Percentiles rank a stretch among this genome's conserved stretches.
These are phyloP conservation scores for Hydraecia micacea DNA, from an alignment of 2,888 invertebrate species.

Conservation along the genomic window DNA sequence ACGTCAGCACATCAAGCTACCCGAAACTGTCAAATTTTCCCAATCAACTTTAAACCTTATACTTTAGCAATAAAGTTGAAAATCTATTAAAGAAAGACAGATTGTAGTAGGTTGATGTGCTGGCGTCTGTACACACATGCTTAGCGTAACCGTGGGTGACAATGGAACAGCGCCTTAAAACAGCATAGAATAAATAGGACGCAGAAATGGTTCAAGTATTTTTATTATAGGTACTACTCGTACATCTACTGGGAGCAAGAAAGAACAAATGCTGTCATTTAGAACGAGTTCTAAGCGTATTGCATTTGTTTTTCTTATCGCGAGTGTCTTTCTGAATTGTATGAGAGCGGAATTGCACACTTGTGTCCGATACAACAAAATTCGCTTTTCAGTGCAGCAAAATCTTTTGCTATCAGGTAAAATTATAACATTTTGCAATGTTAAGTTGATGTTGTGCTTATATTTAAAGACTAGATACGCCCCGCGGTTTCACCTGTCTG, in stretches of 20 bases:
- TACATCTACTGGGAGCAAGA: not conserved
- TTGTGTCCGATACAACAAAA: not conserved
- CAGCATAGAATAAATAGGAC: not conserved
- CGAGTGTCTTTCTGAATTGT: not conserved
- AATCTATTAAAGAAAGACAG: too few relatives aligned
- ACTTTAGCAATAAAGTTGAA: too few relatives aligned
- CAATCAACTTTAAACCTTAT: too few relatives aligned
- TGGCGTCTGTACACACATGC: not conserved
- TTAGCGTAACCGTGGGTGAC: too few relatives aligned
- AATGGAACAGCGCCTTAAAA: slow-evolving; percentile 2
- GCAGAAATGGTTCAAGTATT: slow-evolving; percentile 12
- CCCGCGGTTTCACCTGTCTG: too few relatives aligned
- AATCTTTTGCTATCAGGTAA: not conserved
- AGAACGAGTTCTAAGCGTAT: not conserved
- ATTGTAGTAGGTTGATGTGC: too few relatives aligned
- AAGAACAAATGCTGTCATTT: slow-evolving; percentile 34
- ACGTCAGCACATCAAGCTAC: too few relatives aligned
- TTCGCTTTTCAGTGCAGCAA: not conserved
- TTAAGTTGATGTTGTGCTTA: not conserved
- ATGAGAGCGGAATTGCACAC: not conserved
- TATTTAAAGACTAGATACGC: too few relatives aligned
- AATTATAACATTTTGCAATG: not conserved
- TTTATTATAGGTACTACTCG: too few relatives aligned
- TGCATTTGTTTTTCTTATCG: slow-evolving; percentile 24
- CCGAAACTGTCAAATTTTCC: too few relatives aligned